Base-by-base conservation (phyloP, 2,113 vertebrate genomes). In the Lampris megalopsis region DNA sequence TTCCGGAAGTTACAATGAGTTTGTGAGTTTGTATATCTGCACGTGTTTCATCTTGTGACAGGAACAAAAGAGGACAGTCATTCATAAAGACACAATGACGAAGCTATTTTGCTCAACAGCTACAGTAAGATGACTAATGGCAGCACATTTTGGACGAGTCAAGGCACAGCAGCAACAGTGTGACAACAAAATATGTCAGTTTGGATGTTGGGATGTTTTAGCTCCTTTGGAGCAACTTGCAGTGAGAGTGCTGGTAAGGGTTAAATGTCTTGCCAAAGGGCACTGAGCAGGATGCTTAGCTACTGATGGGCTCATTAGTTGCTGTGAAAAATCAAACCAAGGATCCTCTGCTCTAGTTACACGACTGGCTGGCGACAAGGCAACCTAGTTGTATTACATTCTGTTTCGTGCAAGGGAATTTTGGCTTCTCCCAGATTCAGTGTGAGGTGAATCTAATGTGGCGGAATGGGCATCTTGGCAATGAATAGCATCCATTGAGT, bases 401-500 rank as follows among this genome's bases (percentile, higher is more conserved):
- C 49, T 1, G 1, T 40, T 79, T 67, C 38, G 48, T 9, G 63
- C 77, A 72, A 9, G 35, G 66, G 84, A 77, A 67, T 74, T 73
- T 78, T 43, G 77, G 56, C 74, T 73, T 56, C 68, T 74, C 66
- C 58, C 42, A 73, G 73, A 84, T 70, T 68, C 76, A 67, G 68
- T 80, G 85, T 82, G 84, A 82, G 78, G 81, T 52, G 68, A 77
- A 63, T 85, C 80, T 81, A 86, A 77, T 87, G 83, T 54, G 38
- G 47, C 43, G 59, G 56, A 57, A 66, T 9, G 47, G 59, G 54
- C 83, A 74, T 86, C 73, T 84, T 72, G 77, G 75, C 71, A 83
- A 87, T 90, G 91, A 91, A 92, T 88, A 83, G 90, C 77, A 71
- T 87, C 88, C 88, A 90, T 92, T 92, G 89, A 91, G 89, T 76